Percentiles rank a stretch among this genome's conserved stretches.
These are phyloP conservation scores for Chymomyza amoena DNA, from an alignment of 2,888 invertebrate species.

Conservation along the genomic window DNA sequence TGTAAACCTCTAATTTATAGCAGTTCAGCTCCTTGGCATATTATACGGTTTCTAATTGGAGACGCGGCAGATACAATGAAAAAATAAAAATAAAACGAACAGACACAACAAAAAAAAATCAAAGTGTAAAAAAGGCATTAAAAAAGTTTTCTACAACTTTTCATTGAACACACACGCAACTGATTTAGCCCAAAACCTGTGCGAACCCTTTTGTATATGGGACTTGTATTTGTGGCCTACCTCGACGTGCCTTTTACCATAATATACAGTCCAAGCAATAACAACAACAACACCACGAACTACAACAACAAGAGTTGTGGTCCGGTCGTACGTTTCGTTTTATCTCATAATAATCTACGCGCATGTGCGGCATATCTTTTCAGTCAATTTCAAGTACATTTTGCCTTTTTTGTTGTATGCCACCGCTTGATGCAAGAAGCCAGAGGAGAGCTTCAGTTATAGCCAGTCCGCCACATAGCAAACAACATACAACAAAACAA, in stretches of 20 bases:
- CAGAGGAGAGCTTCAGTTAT: not conserved
- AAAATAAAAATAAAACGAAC: not conserved
- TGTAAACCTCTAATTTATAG: not conserved
- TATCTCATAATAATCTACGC: constrained; percentile 69
- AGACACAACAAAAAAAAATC: not conserved
- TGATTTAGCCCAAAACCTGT: not conserved
- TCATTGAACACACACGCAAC: constrained; percentile 30
- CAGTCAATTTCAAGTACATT: constrained; percentile 70
- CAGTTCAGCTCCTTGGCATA: constrained; percentile 6
- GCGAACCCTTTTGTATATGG: not conserved
- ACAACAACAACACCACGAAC: not conserved
- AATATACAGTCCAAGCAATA: constrained; percentile 6
- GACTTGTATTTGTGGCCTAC: constrained; percentile 5
- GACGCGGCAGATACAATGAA: constrained; percentile 15
- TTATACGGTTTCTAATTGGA: constrained; percentile 36
- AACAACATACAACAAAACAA: constrained; percentile 30
- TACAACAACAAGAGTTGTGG: constrained; percentile 7
- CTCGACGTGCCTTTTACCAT: constrained; percentile 6
- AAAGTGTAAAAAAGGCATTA: constrained; percentile 22
- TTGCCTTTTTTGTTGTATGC: constrained; percentile 53
- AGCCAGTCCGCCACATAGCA: not conserved
- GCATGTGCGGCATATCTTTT: constrained; percentile 70
- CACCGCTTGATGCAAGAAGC: constrained; percentile 30
- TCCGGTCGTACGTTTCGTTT: constrained; percentile 40
- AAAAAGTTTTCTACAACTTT: constrained; percentile 44